These are phyloP conservation scores for Lordiphosa andalusiaca DNA, from an alignment of 2,888 invertebrate species.

Conservation along the genomic window DNA sequence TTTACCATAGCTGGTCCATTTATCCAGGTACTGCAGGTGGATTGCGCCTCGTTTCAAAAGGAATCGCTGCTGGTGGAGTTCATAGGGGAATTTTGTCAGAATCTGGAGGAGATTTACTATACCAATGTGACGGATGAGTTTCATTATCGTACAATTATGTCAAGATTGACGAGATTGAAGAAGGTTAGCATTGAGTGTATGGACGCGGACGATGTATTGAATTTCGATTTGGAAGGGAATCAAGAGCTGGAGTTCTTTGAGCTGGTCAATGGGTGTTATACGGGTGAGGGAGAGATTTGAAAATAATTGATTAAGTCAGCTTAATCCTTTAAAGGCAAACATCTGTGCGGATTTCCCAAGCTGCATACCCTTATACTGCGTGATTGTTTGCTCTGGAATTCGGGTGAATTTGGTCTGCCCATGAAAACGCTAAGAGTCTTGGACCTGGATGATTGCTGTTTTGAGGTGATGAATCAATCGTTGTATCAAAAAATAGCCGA, in stretches of 20 bases:
- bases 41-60: conserved; percentile 48
- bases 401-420: conserved; percentile 57
- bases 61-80: conserved; percentile 60
- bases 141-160: conserved; percentile 39
- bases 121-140: conserved; percentile 58
- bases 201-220: conserved; percentile 59
- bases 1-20: conserved; percentile 52
- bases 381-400: conserved; percentile 61
- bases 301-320: neutral
- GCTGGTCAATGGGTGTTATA: conserved; percentile 56
- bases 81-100: conserved; percentile 49
- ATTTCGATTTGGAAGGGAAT: conserved; percentile 45
- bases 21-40: conserved; percentile 31
- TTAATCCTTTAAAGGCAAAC: conserved; percentile 37
- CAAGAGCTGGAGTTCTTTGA: conserved; percentile 48
- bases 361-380: conserved; percentile 46
- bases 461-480: conserved; percentile 58
- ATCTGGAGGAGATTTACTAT: conserved; percentile 49
- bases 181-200: conserved; percentile 46
- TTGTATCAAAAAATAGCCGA: conserved; percentile 59
- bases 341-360: conserved; percentile 50
- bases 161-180: conserved; percentile 37
- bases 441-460: conserved; percentile 59
- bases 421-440: conserved; percentile 34
- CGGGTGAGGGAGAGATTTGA: conserved; percentile 40